Evolutionary conservation across 30 jellyfish, hydroid and myxozoan genomes (phyloP).

Genomic region (Aurelia sp.): DNA sequence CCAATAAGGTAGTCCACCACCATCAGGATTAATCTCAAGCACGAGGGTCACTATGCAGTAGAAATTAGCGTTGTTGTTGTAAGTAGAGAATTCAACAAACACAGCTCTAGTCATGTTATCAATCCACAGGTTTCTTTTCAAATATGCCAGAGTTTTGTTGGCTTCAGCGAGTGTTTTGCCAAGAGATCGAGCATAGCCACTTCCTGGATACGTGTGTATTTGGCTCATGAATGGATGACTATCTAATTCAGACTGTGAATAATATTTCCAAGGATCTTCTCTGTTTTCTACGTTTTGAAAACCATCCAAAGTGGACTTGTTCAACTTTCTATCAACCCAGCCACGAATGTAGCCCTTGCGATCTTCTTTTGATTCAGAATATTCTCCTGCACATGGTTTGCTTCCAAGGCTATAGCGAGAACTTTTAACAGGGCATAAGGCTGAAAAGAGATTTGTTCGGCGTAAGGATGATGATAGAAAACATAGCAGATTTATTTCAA

Average conservation of each 20-base stretch:
- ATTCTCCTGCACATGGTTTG: slow-evolving; percentile 13
- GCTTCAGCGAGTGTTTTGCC: slow-evolving; percentile 53
- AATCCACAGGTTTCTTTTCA: slow-evolving; percentile 64
- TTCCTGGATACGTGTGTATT: slow-evolving; percentile 69
- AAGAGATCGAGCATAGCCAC: slow-evolving; percentile 78
- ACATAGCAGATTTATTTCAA: no score
- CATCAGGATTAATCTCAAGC: slow-evolving; percentile 68
- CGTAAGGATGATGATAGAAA: no score
- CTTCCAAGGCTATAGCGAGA: neutral
- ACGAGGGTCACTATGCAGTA: slow-evolving; percentile 70
- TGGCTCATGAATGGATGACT: slow-evolving; percentile 29
- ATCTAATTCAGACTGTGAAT: slow-evolving; percentile 24
- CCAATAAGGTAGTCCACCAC: slow-evolving; percentile 53
- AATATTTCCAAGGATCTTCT: slow-evolving; percentile 57
- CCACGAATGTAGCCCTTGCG: slow-evolving; percentile 15
- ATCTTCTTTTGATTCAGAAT: slow-evolving; percentile 9
- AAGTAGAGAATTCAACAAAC: slow-evolving; percentile 75
- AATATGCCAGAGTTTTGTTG: slow-evolving; percentile 10
- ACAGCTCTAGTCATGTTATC: slow-evolving; percentile 81
- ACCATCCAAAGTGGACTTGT: neutral
- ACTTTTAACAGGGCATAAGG: neutral
- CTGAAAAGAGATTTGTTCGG: no score
- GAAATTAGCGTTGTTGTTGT: slow-evolving; percentile 79
- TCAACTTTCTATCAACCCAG: slow-evolving; percentile 22
- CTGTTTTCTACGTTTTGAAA: neutral